Conservation (phyloP, 1,140 invertebrate species). For the Anastatus disparis region DNA sequence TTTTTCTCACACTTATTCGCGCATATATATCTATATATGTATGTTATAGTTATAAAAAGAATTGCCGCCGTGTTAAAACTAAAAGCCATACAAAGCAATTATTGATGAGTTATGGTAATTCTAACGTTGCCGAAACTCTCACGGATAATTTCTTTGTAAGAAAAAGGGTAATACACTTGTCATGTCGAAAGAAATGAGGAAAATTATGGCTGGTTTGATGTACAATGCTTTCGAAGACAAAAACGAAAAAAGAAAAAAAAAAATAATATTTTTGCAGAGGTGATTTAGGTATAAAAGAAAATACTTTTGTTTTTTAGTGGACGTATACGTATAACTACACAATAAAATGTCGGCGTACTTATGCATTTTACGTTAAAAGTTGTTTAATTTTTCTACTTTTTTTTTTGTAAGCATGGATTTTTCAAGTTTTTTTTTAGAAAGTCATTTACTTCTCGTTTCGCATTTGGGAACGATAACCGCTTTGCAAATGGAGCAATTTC, state of each 20-base stretch:
- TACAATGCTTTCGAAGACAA: not conserved
- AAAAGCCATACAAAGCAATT: slow-evolving; percentile 30
- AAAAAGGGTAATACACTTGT: slow-evolving; percentile 24
- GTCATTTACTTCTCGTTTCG: not conserved
- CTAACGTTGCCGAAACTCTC: slow-evolving; percentile 33
- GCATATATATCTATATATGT: not conserved
- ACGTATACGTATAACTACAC: not conserved
- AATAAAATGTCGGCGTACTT: not conserved
- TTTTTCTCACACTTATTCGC: slow-evolving; percentile 33
- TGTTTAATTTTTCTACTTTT: not conserved
- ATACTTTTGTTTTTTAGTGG: slow-evolving; percentile 8
- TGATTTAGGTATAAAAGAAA: not conserved
- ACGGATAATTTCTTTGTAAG: not conserved
- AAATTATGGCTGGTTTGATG: slow-evolving; percentile 28
- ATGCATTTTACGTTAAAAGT: too few relatives aligned
- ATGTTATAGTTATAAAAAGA: not conserved
- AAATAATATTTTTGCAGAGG: not conserved
- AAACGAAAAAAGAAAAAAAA: not conserved
- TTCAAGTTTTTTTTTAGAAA: not conserved
- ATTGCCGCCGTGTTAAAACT: not conserved
- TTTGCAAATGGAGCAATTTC: slow-evolving; percentile 1
- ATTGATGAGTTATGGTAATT: slow-evolving; percentile 41
- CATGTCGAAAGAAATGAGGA: slow-evolving; percentile 16
- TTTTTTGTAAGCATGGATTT: not conserved
- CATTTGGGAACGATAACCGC: not conserved